Base-by-base conservation (phyloP, 2,888 invertebrate species). In the Synergus itoensis region DNA sequence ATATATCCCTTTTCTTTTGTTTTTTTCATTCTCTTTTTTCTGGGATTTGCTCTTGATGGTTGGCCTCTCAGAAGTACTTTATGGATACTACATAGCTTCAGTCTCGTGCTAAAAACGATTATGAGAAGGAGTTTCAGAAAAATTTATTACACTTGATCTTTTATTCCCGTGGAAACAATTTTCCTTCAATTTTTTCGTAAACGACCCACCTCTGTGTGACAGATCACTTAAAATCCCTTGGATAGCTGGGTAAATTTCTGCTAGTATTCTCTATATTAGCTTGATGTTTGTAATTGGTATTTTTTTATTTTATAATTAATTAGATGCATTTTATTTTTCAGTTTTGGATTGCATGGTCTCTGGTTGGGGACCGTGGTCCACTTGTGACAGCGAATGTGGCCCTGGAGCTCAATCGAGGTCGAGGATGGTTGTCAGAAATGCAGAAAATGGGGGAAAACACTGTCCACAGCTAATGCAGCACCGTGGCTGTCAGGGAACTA, bases 261-360 rank as follows among this genome's bases (percentile, higher is more conserved):
- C 36, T 36, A 36, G 36, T 36, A 36, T 36, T 36, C 4, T 36
- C 36, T 36, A 3, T 5, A 36, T 36, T 36, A 4, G 36, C 1
- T 36, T 36, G 4, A 36, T 36, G 3, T 36, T 4, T 36, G 36
- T 36, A 36, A 36, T 36, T 36, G 36, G 36, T 36, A 36, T 36
- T 36, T 36, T 36, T 36, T 36, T 4, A 16, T 36, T 36, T 36
- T 4, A 16, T 53, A 53, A 53, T 1, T 14, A n/a, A n/a, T n/a
- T n/a, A 53, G n/a, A 53, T n/a, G n/a, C 7, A n/a, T 53, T 53
- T 9, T 9, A 9, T 16, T n/a, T 94, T 94, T 8, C 94, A 97
- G 98, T 97, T 82, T 94, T 96, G 84, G 97, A 98, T 92, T 98
- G 98, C 92, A 94, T 96, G 90, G 96, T 97, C 76, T 96, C 96